Percentiles rank a stretch among this genome's conserved stretches.
Conservation (phyloP, 2,113 vertebrate genomes). For the Vimba vimba region DNA sequence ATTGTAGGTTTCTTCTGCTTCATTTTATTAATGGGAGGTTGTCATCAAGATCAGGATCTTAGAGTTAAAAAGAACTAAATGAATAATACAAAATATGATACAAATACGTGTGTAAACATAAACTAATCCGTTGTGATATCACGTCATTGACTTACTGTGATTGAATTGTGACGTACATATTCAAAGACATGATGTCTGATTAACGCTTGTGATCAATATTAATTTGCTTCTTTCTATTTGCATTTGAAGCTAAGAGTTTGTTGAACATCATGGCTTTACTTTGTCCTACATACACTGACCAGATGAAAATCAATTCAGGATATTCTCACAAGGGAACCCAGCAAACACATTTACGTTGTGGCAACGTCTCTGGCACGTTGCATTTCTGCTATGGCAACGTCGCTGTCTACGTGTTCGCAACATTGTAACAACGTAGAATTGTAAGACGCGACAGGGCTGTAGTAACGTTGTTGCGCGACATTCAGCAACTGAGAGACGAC, state of each 20-base stretch:
- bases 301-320: background rate
- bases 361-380: no score
- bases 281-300: background rate
- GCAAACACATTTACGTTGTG: no score
- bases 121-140: no score
- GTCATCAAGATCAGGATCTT: background rate
- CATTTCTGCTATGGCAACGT: no score
- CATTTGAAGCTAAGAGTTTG: background rate
- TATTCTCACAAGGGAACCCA: background rate
- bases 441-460: no score
- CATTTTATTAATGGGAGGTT: background rate
- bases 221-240: background rate
- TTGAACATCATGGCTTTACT: background rate
- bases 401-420: no score
- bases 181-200: background rate
- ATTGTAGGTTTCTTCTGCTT: background rate
- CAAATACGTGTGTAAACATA: background rate
- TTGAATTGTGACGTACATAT: no score
- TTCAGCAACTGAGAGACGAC: no score
- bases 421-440: no score
- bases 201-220: slow-evolving; percentile 8
- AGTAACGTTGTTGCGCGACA: no score
- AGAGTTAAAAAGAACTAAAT: background rate
- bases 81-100: background rate
- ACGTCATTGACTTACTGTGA: background rate